Evolutionary conservation across 2,113 vertebrate species (phyloP).

Genomic region (Furnarius figulus): DNA sequence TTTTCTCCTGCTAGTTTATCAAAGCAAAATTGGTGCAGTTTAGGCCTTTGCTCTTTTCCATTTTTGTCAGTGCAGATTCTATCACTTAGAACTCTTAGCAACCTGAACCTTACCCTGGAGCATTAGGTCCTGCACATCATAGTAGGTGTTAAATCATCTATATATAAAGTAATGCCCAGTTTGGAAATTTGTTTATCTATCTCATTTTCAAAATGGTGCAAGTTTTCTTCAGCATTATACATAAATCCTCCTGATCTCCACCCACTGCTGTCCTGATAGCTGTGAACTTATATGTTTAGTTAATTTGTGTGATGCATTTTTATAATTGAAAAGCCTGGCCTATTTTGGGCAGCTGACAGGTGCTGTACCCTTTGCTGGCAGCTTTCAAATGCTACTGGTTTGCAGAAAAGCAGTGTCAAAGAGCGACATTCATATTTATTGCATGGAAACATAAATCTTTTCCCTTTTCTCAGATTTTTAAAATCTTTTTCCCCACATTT

Average conservation of each 20-base stretch:
- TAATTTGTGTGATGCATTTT: slow-evolving; percentile 44
- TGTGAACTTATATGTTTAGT: not conserved
- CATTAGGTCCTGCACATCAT: not conserved
- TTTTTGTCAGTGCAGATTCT: not conserved
- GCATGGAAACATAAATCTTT: not conserved
- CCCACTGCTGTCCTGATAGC: not conserved
- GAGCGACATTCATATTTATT: not conserved
- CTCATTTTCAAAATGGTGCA: slow-evolving; percentile 18
- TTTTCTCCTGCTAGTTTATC: not conserved
- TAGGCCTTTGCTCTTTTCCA: not conserved
- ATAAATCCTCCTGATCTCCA: slow-evolving; percentile 35
- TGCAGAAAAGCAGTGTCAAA: slow-evolving; percentile 15
- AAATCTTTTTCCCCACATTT: not conserved
- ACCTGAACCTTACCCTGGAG: not conserved
- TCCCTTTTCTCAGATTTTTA: not conserved
- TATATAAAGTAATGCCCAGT: slow-evolving; percentile 4
- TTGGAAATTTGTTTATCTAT: slow-evolving; percentile 26
- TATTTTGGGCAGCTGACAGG: slow-evolving; percentile 42
- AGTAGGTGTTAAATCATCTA: slow-evolving; percentile 17
- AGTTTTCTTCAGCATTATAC: not conserved
- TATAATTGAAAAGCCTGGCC: slow-evolving; percentile 37
- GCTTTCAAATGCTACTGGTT: not conserved
- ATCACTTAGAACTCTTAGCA: not conserved
- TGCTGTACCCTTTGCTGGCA: slow-evolving; percentile 16
- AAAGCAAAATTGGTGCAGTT: not conserved